Percentiles rank a stretch among this genome's conserved stretches.
Conservation (phyloP, 2,888 invertebrate genomes). For the Cerceris rybyensis region DNA sequence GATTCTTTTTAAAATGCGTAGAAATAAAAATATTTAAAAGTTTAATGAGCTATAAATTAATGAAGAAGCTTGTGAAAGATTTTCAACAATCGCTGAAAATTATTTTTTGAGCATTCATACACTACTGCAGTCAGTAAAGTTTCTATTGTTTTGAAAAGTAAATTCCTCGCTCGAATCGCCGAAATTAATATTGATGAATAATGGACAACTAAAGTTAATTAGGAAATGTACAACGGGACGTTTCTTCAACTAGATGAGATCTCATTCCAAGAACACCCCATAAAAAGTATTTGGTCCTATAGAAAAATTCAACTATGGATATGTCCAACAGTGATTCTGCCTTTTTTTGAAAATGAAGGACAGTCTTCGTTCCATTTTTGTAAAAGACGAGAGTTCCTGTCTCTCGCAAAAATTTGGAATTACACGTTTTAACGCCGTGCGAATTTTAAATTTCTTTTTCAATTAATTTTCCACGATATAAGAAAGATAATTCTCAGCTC, state of each 20-base stretch:
- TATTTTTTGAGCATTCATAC: too few species aligned
- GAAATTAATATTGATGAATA: neutral
- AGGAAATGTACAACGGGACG: conserved; percentile 14
- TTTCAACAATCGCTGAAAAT: too few species aligned
- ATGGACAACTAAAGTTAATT: conserved; percentile 16
- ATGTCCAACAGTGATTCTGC: conserved; percentile 52
- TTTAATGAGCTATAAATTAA: too few species aligned
- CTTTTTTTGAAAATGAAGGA: neutral
- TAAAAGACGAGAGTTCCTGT: neutral
- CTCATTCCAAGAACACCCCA: conserved; percentile 40
- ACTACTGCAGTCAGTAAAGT: neutral
- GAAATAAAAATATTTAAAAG: neutral
- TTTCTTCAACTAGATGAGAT: conserved; percentile 42
- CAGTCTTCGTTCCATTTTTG: neutral
- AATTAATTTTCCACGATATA: neutral
- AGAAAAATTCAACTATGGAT: conserved; percentile 60
- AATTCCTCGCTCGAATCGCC: conserved; percentile 25
- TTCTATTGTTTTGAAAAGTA: neutral
- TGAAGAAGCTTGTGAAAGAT: too few species aligned
- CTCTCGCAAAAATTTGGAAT: neutral
- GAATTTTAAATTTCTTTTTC: neutral
- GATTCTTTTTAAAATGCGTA: conserved; percentile 18
- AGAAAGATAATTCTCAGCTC: too few species aligned
- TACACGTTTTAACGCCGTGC: neutral
- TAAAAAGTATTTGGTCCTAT: conserved; percentile 62